Evolutionary conservation across 2,888 invertebrate species (phyloP).

Genomic region (Melangyna quadrimaculata): DNA sequence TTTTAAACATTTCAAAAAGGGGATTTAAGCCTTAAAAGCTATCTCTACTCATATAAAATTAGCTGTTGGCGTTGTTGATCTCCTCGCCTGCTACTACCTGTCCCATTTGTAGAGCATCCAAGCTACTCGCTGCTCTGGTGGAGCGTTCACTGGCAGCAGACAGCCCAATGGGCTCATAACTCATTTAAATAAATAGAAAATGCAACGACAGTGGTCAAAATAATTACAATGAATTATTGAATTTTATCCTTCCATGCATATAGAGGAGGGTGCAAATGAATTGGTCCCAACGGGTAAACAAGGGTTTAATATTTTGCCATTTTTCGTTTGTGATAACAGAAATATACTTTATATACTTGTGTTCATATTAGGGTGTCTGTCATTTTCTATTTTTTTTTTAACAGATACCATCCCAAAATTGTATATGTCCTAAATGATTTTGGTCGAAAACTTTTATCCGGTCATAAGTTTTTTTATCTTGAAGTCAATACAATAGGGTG

Average conservation of each 20-base stretch:
- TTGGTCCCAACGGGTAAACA: conserved; percentile 31
- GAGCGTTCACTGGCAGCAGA: neutral
- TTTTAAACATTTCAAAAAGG: neutral
- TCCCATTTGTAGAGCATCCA: neutral
- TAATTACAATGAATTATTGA: conserved; percentile 70
- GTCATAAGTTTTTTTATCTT: no score
- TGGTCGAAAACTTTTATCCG: no score
- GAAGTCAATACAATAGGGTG: no score
- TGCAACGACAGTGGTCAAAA: conserved; percentile 57
- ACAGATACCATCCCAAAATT: no score
- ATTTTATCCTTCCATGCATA: conserved; percentile 61
- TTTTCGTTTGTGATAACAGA: neutral
- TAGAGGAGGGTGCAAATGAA: conserved; percentile 50
- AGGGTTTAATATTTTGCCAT: conserved; percentile 30
- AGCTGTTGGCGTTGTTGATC: conserved; percentile 20
- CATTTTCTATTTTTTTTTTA: no score
- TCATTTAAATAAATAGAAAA: conserved; percentile 56
- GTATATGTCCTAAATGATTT: no score
- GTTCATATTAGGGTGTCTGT: neutral
- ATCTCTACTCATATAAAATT: neutral
- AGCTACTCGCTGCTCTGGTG: neutral
- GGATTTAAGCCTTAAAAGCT: conserved; percentile 36
- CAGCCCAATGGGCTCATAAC: conserved; percentile 60
- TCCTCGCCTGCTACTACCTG: neutral
- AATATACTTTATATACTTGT: neutral